Conservation (phyloP, 2,888 invertebrate species). For the Hermaeophaga mercurialis region DNA sequence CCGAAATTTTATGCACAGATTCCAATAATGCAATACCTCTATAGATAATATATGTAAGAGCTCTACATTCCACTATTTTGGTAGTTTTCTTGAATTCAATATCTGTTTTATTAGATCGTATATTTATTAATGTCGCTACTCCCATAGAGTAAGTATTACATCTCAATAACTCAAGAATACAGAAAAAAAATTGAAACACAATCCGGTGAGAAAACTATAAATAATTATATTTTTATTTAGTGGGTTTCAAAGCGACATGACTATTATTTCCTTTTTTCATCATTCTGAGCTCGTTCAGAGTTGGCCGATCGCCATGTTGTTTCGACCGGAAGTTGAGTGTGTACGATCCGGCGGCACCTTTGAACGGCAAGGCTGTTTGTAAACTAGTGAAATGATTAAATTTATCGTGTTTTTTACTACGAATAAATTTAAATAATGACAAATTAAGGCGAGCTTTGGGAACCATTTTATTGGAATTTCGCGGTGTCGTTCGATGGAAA, state of each 20-base stretch:
- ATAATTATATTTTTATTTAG: neutral
- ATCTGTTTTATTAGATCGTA: too few species aligned
- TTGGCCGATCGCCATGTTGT: slow-evolving; percentile 21
- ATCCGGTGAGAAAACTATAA: too few species aligned
- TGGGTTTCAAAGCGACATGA: neutral
- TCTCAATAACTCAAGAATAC: too few species aligned
- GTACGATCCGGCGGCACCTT: slow-evolving; percentile 30
- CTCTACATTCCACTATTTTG: too few species aligned
- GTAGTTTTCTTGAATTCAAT: too few species aligned
- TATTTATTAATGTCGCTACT: too few species aligned
- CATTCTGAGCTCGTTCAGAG: slow-evolving; percentile 16
- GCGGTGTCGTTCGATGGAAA: slow-evolving; percentile 5
- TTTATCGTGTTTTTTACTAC: slow-evolving; percentile 32
- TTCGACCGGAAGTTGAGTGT: slow-evolving; percentile 26
- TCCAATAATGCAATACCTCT: too few species aligned
- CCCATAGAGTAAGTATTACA: too few species aligned
- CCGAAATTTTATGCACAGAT: too few species aligned
- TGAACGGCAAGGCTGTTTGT: slow-evolving; percentile 40
- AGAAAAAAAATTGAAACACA: too few species aligned
- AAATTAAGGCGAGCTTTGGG: slow-evolving; percentile 26
- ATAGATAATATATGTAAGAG: too few species aligned
- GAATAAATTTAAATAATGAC: slow-evolving; percentile 30
- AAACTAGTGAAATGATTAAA: slow-evolving; percentile 33
- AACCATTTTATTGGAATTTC: slow-evolving; percentile 25
- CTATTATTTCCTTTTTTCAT: slow-evolving; percentile 1